A percentile compares a stretch with the other conserved stretches of the same genome.
These are phyloP conservation scores for Etia nguti DNA, from an alignment of 2,113 vertebrate species.

Conservation along the genomic window DNA sequence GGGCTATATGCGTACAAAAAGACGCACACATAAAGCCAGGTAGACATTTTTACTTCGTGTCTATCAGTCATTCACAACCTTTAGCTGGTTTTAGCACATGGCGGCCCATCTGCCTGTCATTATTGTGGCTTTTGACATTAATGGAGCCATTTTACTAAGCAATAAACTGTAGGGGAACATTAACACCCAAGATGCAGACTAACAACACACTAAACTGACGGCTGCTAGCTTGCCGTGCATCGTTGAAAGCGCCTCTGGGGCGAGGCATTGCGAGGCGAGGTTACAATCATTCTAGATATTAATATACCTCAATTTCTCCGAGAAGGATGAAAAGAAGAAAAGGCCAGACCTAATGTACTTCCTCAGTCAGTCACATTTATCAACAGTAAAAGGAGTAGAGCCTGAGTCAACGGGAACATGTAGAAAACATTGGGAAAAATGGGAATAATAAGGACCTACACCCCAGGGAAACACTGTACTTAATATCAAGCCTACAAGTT, in stretches of 20 bases:
- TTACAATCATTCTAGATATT: conserved; percentile 13
- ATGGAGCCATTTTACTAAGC: conserved; percentile 50
- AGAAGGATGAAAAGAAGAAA: background rate
- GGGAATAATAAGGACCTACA: background rate
- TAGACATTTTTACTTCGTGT: background rate
- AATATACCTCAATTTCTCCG: conserved; percentile 7
- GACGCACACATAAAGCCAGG: background rate
- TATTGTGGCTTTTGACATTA: conserved; percentile 34
- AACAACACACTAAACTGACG: conserved; percentile 40
- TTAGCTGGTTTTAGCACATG: background rate
- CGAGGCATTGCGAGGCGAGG: background rate
- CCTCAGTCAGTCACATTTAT: background rate
- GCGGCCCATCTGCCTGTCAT: conserved; percentile 45
- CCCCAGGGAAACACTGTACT: background rate
- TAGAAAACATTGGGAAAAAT: background rate
- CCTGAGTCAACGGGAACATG: background rate
- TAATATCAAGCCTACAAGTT: background rate
- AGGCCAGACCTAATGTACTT: background rate
- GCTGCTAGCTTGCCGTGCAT: conserved; percentile 13
- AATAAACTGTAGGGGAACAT: conserved; percentile 52
- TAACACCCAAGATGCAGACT: conserved; percentile 40
- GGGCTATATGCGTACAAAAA: background rate
- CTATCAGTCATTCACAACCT: conserved; percentile 11
- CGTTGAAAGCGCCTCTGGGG: conserved; percentile 8
- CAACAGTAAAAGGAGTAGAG: background rate